These are phyloP conservation scores for Epirrita christyi DNA, from an alignment of 2,888 invertebrate species.

Conservation along the genomic window DNA sequence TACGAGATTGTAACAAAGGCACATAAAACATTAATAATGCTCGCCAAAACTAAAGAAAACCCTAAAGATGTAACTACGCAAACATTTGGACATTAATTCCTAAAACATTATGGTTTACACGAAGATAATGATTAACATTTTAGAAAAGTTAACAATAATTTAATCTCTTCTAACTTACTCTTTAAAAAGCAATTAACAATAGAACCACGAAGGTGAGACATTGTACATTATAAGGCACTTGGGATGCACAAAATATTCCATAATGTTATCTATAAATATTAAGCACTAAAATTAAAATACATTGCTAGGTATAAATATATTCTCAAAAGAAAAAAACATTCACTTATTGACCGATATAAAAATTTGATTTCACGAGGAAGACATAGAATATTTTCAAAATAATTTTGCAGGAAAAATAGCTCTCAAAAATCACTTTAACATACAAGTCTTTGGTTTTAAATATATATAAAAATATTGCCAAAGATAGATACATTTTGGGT, in stretches of 20 bases:
- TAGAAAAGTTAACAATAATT: constrained; percentile 84
- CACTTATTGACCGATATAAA: constrained; percentile 64
- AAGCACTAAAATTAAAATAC: constrained; percentile 76
- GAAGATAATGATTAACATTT: constrained; percentile 75
- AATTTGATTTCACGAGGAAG: constrained; percentile 60
- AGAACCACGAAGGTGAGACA: constrained; percentile 75
- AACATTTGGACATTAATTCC: constrained; percentile 56
- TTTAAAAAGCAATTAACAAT: constrained; percentile 76
- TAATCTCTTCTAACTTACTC: constrained; percentile 81
- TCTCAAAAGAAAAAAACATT: constrained; percentile 52
- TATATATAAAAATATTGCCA: constrained; percentile 63
- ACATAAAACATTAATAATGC: constrained; percentile 56
- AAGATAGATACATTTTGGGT: constrained; percentile 56
- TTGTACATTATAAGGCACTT: constrained; percentile 83
- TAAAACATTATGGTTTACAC: constrained; percentile 42
- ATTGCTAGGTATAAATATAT: constrained; percentile 64
- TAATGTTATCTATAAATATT: constrained; percentile 71
- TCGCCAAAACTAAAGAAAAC: constrained; percentile 52
- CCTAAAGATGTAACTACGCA: constrained; percentile 46
- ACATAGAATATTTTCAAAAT: constrained; percentile 57
- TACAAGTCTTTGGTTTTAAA: constrained; percentile 79
- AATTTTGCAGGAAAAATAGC: constrained; percentile 48
- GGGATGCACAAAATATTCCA: constrained; percentile 71
- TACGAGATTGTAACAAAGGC: constrained; percentile 72
- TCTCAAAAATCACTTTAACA: constrained; percentile 60